Evolutionary conservation across 2,888 invertebrate species (phyloP), one percentile per base, ranked within the genome.

Genomic region (Hymenopus coronatus): DNA sequence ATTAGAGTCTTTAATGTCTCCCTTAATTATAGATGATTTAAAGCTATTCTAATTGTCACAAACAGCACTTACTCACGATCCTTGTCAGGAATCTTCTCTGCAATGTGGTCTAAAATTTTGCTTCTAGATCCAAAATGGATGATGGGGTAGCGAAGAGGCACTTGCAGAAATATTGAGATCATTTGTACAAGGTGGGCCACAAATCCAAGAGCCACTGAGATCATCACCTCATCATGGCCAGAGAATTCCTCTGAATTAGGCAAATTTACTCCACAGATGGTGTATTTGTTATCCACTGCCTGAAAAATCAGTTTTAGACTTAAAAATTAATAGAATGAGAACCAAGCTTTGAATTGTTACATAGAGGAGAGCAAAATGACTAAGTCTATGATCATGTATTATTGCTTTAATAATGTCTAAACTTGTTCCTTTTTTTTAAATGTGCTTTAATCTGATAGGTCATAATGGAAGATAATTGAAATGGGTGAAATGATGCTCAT

Each of bases 171-270:
- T 86, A 96, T 96, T 1, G 98, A 96, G 86, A 98, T 96, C 94
- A 98, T 96, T 90, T 96, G 95, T 0, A 97, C 95, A 27, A 97
- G 94, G 92, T 99, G 98, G 27, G 97, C 96, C 15, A 97, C 97
- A 92, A 96, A 97, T 12, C 98, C 98, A 3, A 98, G 94, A 0
- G 98, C 97, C n/a, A 98, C 97, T 0, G 98, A 96, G 88, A 98
- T 94, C 93, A 95, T 96, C 28, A 94, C 94, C 90, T 97, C 96
- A 85, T 95, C 95, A 90, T 95, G 94, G 91, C 96, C 96, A 90
- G 94, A 94, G 91, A 95, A 94, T 89, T 94, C 93, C 92, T 96
- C 96, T 0, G 96, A 95, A 92, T 96, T 96, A 15, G 97, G 97
- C 90, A 97, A 94, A 92, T 95, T 94, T 85, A 97, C 95, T 90